phyloP scores from a whole-genome alignment of 1,140 invertebrate species.

The Zaprionus davidi region DNA sequence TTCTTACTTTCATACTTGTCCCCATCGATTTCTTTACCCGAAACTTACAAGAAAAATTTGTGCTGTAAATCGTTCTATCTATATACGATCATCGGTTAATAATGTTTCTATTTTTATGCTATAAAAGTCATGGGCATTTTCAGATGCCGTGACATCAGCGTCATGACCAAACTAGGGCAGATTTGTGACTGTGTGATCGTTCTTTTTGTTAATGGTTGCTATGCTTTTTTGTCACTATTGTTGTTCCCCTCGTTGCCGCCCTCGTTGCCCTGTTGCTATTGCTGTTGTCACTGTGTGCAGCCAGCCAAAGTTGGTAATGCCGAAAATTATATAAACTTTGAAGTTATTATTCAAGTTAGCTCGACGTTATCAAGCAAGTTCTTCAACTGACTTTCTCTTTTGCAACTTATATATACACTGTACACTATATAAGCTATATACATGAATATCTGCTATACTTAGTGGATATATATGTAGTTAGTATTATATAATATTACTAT shows the following conservation, averaged over 20 bases:
- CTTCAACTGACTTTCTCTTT: neutral
- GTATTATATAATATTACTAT: neutral
- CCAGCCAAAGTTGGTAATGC: constrained; percentile 28
- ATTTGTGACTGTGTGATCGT: constrained; percentile 22
- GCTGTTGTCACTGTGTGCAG: constrained; percentile 24
- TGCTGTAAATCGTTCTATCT: neutral
- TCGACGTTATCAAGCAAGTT: constrained; percentile 1
- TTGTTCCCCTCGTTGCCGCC: too few relatives aligned
- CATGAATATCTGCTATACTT: neutral
- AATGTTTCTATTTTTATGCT: constrained; percentile 12
- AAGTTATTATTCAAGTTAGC: constrained; percentile 8
- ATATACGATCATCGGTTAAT: neutral
- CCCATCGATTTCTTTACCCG: neutral
- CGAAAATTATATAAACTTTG: constrained; percentile 9
- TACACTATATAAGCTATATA: neutral
- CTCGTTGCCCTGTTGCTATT: neutral
- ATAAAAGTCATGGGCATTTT: constrained; percentile 18
- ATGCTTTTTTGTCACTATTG: neutral
- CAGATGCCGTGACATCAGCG: constrained; percentile 7
- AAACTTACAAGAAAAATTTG: neutral
- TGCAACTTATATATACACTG: too few relatives aligned
- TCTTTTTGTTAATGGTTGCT: constrained; percentile 6
- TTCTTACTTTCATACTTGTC: too few relatives aligned
- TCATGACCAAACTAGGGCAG: constrained; percentile 31
- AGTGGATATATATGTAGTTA: neutral